Evolutionary conservation across 1,140 invertebrate genomes (phyloP).

Genomic region (Drosophila cardini): DNA sequence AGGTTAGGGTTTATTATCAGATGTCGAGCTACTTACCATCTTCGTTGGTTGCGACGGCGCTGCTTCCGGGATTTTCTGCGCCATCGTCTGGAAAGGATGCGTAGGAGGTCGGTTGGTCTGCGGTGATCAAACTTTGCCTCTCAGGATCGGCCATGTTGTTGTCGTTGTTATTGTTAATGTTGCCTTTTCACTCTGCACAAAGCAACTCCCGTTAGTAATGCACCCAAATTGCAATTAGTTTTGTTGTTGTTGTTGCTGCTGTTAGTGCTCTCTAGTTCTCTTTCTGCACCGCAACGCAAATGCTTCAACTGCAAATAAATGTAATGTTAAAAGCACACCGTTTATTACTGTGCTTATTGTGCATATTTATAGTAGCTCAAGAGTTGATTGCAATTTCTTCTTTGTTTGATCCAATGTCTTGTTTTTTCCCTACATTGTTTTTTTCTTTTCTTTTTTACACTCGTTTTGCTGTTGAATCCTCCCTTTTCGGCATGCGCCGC

Average conservation of each 20-base stretch:
- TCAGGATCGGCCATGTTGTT: constrained; percentile 69
- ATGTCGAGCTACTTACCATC: constrained; percentile 56
- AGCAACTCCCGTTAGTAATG: constrained; percentile 63
- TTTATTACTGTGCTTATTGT: constrained; percentile 32
- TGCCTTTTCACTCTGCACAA: constrained; percentile 25
- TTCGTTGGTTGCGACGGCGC: constrained; percentile 56
- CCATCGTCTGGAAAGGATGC: constrained; percentile 60
- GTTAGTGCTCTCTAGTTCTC: constrained; percentile 26
- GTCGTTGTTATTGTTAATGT: constrained; percentile 8
- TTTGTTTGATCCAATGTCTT: constrained; percentile 59
- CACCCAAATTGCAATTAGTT: constrained; percentile 45
- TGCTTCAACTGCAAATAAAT: constrained; percentile 65
- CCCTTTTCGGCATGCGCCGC: constrained; percentile 80
- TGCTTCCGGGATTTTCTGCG: constrained; percentile 64
- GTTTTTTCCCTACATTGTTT: constrained; percentile 59
- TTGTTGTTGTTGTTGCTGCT: constrained; percentile 25
- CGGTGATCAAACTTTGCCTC: constrained; percentile 71
- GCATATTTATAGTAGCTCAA: constrained; percentile 36
- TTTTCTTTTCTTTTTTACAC: constrained; percentile 39
- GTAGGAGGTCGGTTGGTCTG: constrained; percentile 64
- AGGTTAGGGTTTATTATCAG: constrained; percentile 31
- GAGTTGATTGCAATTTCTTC: constrained; percentile 51
- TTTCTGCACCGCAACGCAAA: constrained; percentile 64
- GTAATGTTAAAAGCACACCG: constrained; percentile 12
- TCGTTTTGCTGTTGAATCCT: constrained; percentile 65